A percentile compares a stretch with the other conserved stretches of the same genome.
phyloP scores from a whole-genome alignment of 1,140 invertebrate genomes.

The Psix sp. region DNA sequence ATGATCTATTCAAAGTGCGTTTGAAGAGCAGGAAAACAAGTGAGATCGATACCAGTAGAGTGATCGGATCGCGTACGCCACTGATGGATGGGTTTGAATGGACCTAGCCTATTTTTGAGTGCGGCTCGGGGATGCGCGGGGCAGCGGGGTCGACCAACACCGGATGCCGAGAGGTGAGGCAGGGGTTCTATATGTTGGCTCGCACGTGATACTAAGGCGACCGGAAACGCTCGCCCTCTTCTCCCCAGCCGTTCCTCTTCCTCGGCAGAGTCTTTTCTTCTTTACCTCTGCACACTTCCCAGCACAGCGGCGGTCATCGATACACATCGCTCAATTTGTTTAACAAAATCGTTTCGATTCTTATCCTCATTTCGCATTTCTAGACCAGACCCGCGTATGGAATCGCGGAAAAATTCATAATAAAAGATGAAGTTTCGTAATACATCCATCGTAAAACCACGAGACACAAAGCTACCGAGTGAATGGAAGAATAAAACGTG shows the following conservation, averaged over 20 bases:
- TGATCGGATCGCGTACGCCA: conserved; percentile 42
- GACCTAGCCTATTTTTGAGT: conserved; percentile 72
- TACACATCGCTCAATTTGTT: conserved; percentile 47
- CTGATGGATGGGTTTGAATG: conserved; percentile 37
- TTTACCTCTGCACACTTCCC: conserved; percentile 51
- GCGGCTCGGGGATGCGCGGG: conserved; percentile 19
- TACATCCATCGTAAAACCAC: too few species aligned
- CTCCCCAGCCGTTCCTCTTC: conserved; percentile 51
- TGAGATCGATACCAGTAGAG: conserved; percentile 45
- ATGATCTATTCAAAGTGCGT: not conserved
- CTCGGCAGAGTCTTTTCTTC: conserved; percentile 38
- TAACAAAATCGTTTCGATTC: conserved; percentile 7
- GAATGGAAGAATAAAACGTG: conserved; percentile 21
- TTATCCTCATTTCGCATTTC: too few species aligned
- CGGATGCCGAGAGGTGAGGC: conserved; percentile 65
- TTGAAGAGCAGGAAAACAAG: not conserved
- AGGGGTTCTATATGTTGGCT: conserved; percentile 68
- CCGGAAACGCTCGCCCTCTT: conserved; percentile 73
- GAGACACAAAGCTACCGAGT: conserved; percentile 7
- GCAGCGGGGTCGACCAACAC: conserved; percentile 42
- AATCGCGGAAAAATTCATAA: too few species aligned
- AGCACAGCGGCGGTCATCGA: conserved; percentile 28
- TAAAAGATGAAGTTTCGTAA: too few species aligned
- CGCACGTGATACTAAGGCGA: conserved; percentile 76
- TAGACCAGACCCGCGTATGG: too few species aligned